A percentile compares a stretch with the other conserved stretches of the same genome.
phyloP scores from a whole-genome alignment of 2,888 invertebrate genomes.

The Eulithis prunata region DNA sequence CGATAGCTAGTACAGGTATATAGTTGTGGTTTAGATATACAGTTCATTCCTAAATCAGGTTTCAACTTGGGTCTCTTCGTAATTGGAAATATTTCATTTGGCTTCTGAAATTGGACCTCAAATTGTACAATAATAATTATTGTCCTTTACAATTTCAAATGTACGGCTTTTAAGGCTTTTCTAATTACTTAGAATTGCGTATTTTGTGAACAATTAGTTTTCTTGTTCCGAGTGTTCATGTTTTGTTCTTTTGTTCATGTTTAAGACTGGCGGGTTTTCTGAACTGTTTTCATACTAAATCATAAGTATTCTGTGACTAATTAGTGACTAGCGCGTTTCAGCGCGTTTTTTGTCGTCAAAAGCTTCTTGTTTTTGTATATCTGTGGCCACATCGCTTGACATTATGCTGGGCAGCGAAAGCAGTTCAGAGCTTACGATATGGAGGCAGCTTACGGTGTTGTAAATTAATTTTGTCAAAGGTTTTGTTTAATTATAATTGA shows the following conservation, averaged over 20 bases:
- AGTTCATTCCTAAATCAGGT: not conserved
- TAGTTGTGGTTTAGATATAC: too few species aligned
- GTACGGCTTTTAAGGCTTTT: constrained; percentile 29
- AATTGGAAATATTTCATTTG: constrained; percentile 24
- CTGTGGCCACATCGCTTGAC: too few species aligned
- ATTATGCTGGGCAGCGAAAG: too few species aligned
- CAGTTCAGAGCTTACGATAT: too few species aligned
- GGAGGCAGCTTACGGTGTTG: constrained; percentile 6
- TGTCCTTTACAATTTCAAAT: constrained; percentile 11
- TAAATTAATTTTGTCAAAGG: constrained; percentile 24
- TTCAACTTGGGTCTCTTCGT: not conserved
- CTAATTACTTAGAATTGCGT: constrained; percentile 29
- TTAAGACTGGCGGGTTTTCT: too few species aligned
- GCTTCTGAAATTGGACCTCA: constrained; percentile 24
- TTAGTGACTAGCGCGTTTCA: too few species aligned
- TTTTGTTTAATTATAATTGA: not conserved
- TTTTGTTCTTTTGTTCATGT: constrained; percentile 36
- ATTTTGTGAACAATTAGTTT: constrained; percentile 13
- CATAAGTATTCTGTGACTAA: too few species aligned
- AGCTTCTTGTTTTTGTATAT: too few species aligned
- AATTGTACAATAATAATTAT: constrained; percentile 25
- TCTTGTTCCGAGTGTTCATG: constrained; percentile 38
- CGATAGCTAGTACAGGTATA: too few species aligned
- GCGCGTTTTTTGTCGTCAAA: too few species aligned
- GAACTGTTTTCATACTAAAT: too few species aligned